Base-by-base conservation (phyloP, 2,113 vertebrate genomes). In the Meleagris gallopavo region DNA sequence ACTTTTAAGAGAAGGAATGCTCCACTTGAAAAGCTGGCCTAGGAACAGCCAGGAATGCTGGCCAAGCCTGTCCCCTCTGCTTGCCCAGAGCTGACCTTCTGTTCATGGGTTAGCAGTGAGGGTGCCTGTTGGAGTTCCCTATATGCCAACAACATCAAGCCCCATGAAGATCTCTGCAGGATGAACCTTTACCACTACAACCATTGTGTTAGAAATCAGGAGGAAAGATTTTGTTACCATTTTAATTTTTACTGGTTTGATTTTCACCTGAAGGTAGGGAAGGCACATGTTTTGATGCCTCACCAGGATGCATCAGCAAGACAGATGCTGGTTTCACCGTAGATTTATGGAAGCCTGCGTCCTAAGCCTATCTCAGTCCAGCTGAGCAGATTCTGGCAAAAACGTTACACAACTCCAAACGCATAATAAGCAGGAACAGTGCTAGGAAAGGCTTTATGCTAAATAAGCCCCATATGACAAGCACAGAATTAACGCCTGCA, bases 401-500 rank as follows among this genome's bases (percentile, higher is more conserved):
- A 76, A 76, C 52, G 52, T 88, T 73, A 38, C 72, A 80, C 67
- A 85, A 76, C 45, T 14, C 36, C 9, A 61, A 85, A 61, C 5
- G 30, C 66, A 7, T 25, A 64, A 62, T 93, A 83, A 86, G 79
- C 78, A 80, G 75, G 34, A 91, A 30, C 32, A 75, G 45, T 88
- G 50, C 78, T 58, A 65, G 78, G 66, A 87, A 69, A 38, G 48
- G 24, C 82, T 81, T 81, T 82, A 30, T 71, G 55, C 34, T 36
- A 58, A 91, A 82, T 65, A 89, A 94, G 29, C 22, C 30, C 18
- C 2, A 0, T 27, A 22, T 91, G 92, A 86, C 79, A 89, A 83
- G 91, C 62, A 40, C 36, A 12, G 41, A 80, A 86, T 21, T 29
- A 86, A 93, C 67, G 82, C 58, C 60, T 74, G 40, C 72, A 45